Conservation (phyloP, 1,140 invertebrate genomes). For the Paramacrobiotus metropolitanus region DNA sequence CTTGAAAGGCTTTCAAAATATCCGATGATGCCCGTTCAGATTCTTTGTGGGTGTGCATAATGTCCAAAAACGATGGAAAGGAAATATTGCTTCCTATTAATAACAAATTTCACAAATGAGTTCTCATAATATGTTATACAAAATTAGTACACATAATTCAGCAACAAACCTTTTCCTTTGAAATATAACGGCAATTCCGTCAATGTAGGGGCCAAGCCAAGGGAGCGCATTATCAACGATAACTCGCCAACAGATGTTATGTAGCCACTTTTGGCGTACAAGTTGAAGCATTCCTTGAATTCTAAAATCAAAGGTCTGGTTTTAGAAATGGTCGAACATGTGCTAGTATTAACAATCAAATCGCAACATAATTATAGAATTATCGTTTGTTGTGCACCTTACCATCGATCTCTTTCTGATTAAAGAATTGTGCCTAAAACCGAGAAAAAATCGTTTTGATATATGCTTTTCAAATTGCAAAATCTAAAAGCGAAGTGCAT, state of each 20-base stretch:
- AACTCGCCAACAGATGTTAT: constrained; percentile 67
- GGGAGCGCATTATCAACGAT: constrained; percentile 71
- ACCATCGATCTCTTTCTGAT: constrained; percentile 28
- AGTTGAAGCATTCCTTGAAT: constrained; percentile 76
- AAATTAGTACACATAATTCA: neutral
- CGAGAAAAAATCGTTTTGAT: constrained; percentile 11
- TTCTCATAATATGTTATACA: neutral
- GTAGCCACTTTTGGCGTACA: constrained; percentile 63
- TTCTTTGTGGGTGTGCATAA: constrained; percentile 68
- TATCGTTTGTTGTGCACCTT: too few species aligned
- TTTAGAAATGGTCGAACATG: too few species aligned
- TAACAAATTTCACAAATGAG: constrained; percentile 5
- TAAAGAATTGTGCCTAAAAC: constrained; percentile 26
- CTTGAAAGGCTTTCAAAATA: constrained; percentile 63
- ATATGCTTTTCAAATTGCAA: too few species aligned
- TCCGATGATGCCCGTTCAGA: constrained; percentile 69
- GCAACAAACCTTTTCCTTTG: constrained; percentile 41
- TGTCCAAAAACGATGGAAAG: constrained; percentile 81
- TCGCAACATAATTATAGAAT: too few species aligned
- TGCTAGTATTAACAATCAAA: too few species aligned
- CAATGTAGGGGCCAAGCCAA: constrained; percentile 74
- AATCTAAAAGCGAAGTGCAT: too few species aligned
- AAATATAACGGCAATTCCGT: constrained; percentile 61
- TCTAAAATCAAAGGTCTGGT: constrained; percentile 33
- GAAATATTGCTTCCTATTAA: too few species aligned